Base-by-base conservation (phyloP, 2,888 invertebrate species). In the Caenorhabditis auriculariae region DNA sequence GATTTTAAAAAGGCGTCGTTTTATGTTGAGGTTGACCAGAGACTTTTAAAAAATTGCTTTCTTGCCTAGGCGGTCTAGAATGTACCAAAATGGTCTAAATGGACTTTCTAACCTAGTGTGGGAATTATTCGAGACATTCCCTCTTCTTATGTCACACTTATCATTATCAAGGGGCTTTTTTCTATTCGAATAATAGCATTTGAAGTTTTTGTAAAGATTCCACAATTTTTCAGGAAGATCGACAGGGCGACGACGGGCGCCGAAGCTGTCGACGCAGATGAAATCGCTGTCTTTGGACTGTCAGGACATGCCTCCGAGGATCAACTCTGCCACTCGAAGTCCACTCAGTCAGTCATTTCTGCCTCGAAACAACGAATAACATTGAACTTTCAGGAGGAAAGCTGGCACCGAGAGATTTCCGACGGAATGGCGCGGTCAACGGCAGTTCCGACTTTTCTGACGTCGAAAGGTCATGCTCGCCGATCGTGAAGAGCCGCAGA, bases 211-310 rank as follows among this genome's bases (percentile, higher is more conserved):
- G 15, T 7, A 15, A n/a, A n/a, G n/a, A n/a, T n/a, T n/a, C n/a
- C 35, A 9, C 9, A 32, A 32, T n/a, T 12, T 39, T 64, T 35
- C 60, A 70, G 66, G 67, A 45, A 58, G 63, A 7, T 66, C 60
- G 41, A 53, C 54, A 27, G 63, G 72, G 21, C 66, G 76, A n/a
- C 72, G 72, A 15, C 64, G 77, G 37, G 74, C 77, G 28, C 80
- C 80, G 3, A 78, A 78, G 51, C 70, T 80, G 51, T 68, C 74
- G 9, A 75, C 77, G 50, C 81, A 80, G 49, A 80, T 80, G 80
- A 80, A 80, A 50, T 77, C 77, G 6, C 65, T 78, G 24, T 80
- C 79, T 12, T 54, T 80, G 53, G 80, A 80, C 51, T 80, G 78
- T 46, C 78, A 80, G 27, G 79, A 80, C 32, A 72, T 73, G 69